Base-by-base conservation (phyloP, 1,140 invertebrate species). In the Drosophila lowei region DNA sequence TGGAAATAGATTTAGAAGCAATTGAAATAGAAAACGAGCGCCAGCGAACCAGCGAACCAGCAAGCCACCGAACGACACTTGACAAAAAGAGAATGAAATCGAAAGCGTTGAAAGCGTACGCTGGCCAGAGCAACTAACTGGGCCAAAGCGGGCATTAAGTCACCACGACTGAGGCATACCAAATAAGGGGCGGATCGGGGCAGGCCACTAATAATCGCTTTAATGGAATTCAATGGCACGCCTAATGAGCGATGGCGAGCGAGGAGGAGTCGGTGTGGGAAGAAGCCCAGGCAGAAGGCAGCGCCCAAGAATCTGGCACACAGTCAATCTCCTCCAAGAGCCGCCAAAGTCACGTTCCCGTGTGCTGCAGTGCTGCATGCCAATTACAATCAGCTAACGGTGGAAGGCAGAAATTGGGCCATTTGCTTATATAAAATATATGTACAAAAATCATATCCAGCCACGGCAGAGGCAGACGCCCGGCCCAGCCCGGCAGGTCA, bases 351-450 rank as follows among this genome's bases (percentile, higher is more conserved):
- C 76, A 79, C 76, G 76, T 79, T 15, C 42, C 34, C 9, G 25
- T 6, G 16, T 16, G 30, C 23, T 3, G 23, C 23, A 47, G 18
- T 23, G 30, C 6, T 88, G 83, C 72, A 88, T 88, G 83, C 75
- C 72, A 88, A 88, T 81, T 88, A 60, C 60, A 75, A 47, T 46
- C 54, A 59, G 28, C 83, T 86, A 86, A 86, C 83, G 83, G 83
- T 59, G 53, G 28, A 56, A 44, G 9, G 28, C 62, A 48, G 44
- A 72, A 83, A 79, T 80, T 73, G 83, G 81, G 83, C 64, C 81
- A 85, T 77, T 88, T 78, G 61, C 83, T 86, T 85, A 88, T 85
- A 85, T 78, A 88, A 88, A 88, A 83, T 70, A 77, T 62, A 46
- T 67, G 64, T 54, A 85, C 61, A 73, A 77, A 80, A 85, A 77